These are phyloP conservation scores for Scomberomorus guttatus DNA, from an alignment of 2,797 vertebrate species.

Conservation along the genomic window DNA sequence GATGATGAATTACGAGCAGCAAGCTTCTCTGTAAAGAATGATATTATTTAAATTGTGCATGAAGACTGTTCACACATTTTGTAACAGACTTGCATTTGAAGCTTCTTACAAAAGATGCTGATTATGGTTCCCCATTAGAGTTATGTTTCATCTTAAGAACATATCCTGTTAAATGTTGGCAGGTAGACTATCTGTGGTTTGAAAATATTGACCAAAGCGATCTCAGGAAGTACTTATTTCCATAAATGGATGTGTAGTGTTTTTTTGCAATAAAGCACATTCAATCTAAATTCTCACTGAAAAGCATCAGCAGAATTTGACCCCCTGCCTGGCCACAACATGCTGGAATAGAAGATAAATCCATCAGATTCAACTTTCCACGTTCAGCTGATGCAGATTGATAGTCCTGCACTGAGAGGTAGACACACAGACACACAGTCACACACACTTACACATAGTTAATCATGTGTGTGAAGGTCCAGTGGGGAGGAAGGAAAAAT, in stretches of 20 bases:
- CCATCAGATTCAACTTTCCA: constrained; percentile 69
- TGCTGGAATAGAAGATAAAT: constrained; percentile 59
- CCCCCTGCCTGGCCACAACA: constrained; percentile 34
- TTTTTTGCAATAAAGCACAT: constrained; percentile 50
- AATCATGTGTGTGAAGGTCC: constrained; percentile 76
- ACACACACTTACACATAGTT: constrained; percentile 56
- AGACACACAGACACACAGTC: constrained; percentile 39
- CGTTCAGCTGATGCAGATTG: constrained; percentile 73
- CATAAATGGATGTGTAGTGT: constrained; percentile 33
- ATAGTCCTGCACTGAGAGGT: constrained; percentile 56
- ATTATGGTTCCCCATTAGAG: neutral
- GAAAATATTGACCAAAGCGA: constrained; percentile 3
- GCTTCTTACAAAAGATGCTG: neutral
- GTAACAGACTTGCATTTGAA: neutral
- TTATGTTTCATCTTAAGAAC: constrained; percentile 6
- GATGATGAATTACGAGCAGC: constrained; percentile 17
- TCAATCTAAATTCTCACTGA: constrained; percentile 32
- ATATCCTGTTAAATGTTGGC: constrained; percentile 1
- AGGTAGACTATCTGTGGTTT: constrained; percentile 19
- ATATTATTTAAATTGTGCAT: constrained; percentile 4
- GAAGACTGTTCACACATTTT: constrained; percentile 25
- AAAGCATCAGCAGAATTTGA: constrained; percentile 58
- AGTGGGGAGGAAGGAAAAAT: constrained; percentile 70
- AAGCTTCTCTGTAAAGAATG: neutral
- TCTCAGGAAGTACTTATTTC: constrained; percentile 43